These are phyloP conservation scores for Acanthurus lineatus DNA, from an alignment of 2,797 vertebrate genomes.

Conservation along the genomic window DNA sequence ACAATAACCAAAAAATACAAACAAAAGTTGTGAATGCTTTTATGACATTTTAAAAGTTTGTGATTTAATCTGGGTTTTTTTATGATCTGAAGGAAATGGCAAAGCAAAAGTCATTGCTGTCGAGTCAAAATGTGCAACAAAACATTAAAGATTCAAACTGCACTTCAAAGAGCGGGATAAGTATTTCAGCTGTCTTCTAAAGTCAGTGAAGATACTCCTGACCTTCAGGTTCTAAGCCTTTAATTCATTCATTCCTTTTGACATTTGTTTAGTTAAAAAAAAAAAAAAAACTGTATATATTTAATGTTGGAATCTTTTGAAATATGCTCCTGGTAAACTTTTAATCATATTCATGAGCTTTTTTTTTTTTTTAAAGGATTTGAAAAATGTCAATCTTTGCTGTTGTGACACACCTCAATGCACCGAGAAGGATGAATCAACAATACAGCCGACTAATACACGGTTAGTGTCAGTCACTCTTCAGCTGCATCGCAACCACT, in stretches of 20 bases:
- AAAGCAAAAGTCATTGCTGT: not conserved
- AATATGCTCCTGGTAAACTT: constrained; percentile 20
- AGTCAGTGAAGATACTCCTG: constrained; percentile 30
- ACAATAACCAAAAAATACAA: not conserved
- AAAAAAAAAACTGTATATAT: not conserved
- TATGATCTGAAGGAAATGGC: not conserved
- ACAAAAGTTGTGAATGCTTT: not conserved
- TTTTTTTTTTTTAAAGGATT: constrained; percentile 43
- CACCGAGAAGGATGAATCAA: constrained; percentile 42
- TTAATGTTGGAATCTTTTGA: constrained; percentile 22
- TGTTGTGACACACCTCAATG: constrained; percentile 47
- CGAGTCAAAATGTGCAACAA: constrained; percentile 12
- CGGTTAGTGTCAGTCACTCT: constrained; percentile 55
- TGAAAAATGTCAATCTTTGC: constrained; percentile 56
- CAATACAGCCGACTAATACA: constrained; percentile 43
- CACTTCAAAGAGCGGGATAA: constrained; percentile 21
- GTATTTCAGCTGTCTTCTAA: constrained; percentile 19
- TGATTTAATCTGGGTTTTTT: not conserved
- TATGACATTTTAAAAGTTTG: not conserved
- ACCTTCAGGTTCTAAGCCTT: constrained; percentile 50
- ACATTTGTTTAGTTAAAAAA: constrained; percentile 40
- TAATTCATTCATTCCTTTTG: constrained; percentile 51
- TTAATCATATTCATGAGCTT: constrained; percentile 49
- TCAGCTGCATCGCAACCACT: constrained; percentile 33
- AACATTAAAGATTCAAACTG: constrained; percentile 18